A percentile compares a stretch with the other conserved stretches of the same genome.
Evolutionary conservation across 2,113 vertebrate species (phyloP).

Genomic region (Platysteira castanea): DNA sequence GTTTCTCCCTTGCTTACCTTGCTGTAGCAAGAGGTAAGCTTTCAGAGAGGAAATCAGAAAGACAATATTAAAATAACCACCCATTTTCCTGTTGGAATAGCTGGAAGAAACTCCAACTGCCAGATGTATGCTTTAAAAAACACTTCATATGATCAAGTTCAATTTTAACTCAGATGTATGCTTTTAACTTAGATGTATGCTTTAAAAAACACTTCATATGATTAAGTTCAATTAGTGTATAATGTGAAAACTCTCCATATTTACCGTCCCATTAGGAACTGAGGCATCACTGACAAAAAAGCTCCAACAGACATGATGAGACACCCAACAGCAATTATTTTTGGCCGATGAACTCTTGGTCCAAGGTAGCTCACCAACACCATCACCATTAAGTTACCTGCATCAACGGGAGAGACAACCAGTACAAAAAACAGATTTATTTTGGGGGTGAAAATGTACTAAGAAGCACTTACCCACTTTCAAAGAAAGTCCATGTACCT

Average conservation of each 20-base stretch:
- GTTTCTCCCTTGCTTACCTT: not conserved
- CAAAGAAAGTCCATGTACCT: conserved; percentile 14
- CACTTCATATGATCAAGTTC: not conserved
- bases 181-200: not conserved
- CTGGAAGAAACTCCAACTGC: not conserved
- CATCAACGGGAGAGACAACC: not conserved
- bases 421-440: not conserved
- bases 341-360: conserved; percentile 64
- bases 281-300: conserved; percentile 60
- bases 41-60: not conserved
- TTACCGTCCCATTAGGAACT: conserved; percentile 72
- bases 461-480: not conserved
- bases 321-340: conserved; percentile 57
- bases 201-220: not conserved
- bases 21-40: not conserved
- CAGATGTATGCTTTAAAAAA: not conserved
- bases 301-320: conserved; percentile 59
- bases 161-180: too few species aligned
- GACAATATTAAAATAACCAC: not conserved
- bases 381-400: conserved; percentile 69
- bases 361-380: conserved; percentile 69
- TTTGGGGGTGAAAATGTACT: not conserved
- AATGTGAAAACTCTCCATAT: not conserved
- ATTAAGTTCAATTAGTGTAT: not conserved
- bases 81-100: not conserved